phyloP scores from a whole-genome alignment of 2,888 invertebrate species.

The Meghimatium bilineatum region DNA sequence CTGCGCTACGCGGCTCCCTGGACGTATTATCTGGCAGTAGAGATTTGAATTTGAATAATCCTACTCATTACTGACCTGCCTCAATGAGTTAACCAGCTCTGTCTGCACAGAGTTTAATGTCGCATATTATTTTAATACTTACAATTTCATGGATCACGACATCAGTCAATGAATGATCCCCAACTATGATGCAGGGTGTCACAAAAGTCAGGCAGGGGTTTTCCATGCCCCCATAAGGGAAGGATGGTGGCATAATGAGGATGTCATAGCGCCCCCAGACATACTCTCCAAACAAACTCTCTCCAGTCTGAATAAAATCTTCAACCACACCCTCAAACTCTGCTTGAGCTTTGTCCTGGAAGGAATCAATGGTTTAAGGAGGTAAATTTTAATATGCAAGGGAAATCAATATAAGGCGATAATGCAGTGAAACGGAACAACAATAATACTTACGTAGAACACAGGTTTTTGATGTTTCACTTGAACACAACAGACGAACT shows the following conservation, averaged over 20 bases:
- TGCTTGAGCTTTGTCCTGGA: conserved; percentile 55
- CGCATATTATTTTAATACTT: conserved; percentile 84
- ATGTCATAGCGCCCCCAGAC: conserved; percentile 91
- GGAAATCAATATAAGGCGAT: too few species aligned
- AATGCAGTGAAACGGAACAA: too few species aligned
- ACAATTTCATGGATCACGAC: conserved; percentile 95
- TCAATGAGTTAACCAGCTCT: too few species aligned
- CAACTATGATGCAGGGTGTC: conserved; percentile 87
- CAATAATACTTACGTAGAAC: too few species aligned
- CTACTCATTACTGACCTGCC: too few species aligned
- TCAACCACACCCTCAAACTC: conserved; percentile 80
- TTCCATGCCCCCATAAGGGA: conserved; percentile 96
- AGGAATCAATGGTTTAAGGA: background rate
- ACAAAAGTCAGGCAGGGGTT: conserved; percentile 95
- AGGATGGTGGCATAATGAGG: conserved; percentile 91
- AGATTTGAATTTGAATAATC: too few species aligned
- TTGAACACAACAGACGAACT: too few species aligned
- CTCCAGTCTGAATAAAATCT: conserved; percentile 86
- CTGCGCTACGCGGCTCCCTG: too few species aligned
- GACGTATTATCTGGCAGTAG: too few species aligned
- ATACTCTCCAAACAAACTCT: conserved; percentile 89
- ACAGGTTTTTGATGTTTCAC: too few species aligned
- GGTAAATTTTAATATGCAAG: too few species aligned
- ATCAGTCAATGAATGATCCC: conserved; percentile 89
- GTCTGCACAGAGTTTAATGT: too few species aligned